Conservation (phyloP, 2,888 invertebrate species). For the Thysanoteuthis rhombus region DNA sequence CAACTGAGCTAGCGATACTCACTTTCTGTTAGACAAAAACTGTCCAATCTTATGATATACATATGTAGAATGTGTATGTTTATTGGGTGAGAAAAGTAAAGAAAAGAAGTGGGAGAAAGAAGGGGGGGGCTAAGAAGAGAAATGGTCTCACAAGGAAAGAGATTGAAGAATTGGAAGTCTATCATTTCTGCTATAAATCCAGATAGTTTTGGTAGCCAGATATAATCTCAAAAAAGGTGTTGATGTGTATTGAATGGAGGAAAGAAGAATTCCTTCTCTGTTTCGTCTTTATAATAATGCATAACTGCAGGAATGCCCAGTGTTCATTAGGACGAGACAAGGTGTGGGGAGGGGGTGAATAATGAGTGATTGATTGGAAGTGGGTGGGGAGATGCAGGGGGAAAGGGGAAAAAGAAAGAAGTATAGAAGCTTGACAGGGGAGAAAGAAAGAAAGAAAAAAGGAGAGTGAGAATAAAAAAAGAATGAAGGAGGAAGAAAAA, state of each 20-base stretch:
- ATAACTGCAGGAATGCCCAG: slow-evolving; percentile 12
- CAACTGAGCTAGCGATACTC: no score
- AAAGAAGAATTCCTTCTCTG: neutral
- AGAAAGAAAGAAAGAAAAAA: no score
- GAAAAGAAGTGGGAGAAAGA: neutral
- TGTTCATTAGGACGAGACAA: neutral
- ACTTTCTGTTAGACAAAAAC: no score
- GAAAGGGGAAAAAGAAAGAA: neutral
- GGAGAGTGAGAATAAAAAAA: no score
- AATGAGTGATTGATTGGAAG: no score
- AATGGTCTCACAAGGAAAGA: neutral
- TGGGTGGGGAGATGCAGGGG: neutral
- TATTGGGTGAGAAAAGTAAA: no score
- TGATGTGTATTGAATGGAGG: neutral
- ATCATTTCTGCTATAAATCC: neutral
- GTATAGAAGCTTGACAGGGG: no score
- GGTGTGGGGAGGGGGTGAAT: neutral
- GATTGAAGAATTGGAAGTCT: neutral
- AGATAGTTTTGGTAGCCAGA: neutral
- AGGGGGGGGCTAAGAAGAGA: neutral
- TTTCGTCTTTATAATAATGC: neutral
- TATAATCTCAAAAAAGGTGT: neutral
- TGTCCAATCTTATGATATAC: no score
- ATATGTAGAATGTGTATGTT: no score
- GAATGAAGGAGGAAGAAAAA: no score